phyloP scores from a whole-genome alignment of 2,888 invertebrate genomes.

The Ophioninae sp. region DNA sequence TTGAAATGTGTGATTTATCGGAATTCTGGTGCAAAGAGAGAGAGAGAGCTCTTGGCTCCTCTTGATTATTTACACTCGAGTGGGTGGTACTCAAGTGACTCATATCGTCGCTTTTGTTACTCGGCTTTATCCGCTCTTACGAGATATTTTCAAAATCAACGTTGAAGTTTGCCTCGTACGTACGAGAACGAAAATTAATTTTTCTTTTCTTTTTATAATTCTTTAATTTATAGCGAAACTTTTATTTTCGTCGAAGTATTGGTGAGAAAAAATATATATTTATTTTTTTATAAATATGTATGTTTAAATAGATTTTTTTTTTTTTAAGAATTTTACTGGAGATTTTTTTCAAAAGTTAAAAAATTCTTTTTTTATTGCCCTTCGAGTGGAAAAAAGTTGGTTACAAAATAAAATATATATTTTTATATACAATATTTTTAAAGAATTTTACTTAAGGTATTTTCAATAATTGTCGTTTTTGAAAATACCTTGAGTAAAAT shows the following conservation, averaged over 20 bases:
- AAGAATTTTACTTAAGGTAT: too few relatives aligned
- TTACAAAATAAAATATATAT: too few relatives aligned
- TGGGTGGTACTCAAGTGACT: conserved; percentile 47
- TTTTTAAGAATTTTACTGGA: too few relatives aligned
- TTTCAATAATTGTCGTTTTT: neutral
- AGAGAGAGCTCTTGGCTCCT: conserved; percentile 45
- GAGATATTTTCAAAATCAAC: neutral
- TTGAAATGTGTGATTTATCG: conserved; percentile 46
- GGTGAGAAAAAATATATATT: too few relatives aligned
- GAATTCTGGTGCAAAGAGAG: conserved; percentile 24
- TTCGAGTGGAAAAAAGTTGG: too few relatives aligned
- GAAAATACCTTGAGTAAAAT: neutral
- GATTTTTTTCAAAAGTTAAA: too few relatives aligned
- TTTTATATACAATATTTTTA: too few relatives aligned
- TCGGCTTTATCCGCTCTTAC: conserved; percentile 18
- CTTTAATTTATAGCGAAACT: neutral
- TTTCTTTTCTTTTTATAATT: neutral
- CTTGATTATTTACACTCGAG: conserved; percentile 42
- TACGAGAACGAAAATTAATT: neutral
- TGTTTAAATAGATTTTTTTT: too few relatives aligned
- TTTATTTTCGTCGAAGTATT: neutral
- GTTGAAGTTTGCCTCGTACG: neutral
- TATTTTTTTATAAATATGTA: too few relatives aligned
- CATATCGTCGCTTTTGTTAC: conserved; percentile 29
- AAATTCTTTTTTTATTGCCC: too few relatives aligned